Evolutionary conservation across 2,888 invertebrate species (phyloP).

Genomic region (Gastrophysa polygoni): DNA sequence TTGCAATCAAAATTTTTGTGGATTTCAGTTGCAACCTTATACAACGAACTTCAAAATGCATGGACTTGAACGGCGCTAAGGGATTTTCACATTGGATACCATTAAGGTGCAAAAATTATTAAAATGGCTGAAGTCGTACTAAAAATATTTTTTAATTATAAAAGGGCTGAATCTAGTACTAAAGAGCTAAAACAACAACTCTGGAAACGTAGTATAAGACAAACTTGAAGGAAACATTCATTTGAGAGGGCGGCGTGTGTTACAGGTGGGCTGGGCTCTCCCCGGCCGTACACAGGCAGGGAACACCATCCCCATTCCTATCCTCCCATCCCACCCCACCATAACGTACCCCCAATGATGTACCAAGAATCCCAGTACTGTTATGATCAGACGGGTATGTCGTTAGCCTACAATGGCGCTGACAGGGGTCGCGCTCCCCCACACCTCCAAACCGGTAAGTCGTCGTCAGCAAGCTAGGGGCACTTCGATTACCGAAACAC

Average conservation of each 20-base stretch:
- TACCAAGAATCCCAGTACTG: conserved; percentile 64
- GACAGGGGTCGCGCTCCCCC: conserved; percentile 56
- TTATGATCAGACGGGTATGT: conserved; percentile 64
- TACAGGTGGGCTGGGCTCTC: conserved; percentile 67
- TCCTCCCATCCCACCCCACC: conserved; percentile 66
- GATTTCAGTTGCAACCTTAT: no score
- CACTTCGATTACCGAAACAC: conserved; percentile 30
- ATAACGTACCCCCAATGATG: conserved; percentile 59
- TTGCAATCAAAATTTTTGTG: no score
- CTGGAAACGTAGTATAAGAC: neutral
- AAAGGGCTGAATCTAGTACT: no score
- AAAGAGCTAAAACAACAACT: no score
- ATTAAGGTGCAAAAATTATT: no score
- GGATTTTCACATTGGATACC: no score
- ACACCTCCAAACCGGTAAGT: conserved; percentile 61
- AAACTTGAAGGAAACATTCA: conserved; percentile 9
- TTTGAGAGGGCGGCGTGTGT: conserved; percentile 57
- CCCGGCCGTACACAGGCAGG: conserved; percentile 62
- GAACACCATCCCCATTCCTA: conserved; percentile 60
- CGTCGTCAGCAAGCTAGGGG: conserved; percentile 40
- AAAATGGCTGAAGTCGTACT: no score
- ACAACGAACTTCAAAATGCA: no score
- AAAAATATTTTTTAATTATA: no score
- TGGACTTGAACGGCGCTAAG: no score
- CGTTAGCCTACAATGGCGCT: conserved; percentile 57